These are phyloP conservation scores for Heliconius ismenius DNA, from an alignment of 2,888 invertebrate genomes.

Conservation along the genomic window DNA sequence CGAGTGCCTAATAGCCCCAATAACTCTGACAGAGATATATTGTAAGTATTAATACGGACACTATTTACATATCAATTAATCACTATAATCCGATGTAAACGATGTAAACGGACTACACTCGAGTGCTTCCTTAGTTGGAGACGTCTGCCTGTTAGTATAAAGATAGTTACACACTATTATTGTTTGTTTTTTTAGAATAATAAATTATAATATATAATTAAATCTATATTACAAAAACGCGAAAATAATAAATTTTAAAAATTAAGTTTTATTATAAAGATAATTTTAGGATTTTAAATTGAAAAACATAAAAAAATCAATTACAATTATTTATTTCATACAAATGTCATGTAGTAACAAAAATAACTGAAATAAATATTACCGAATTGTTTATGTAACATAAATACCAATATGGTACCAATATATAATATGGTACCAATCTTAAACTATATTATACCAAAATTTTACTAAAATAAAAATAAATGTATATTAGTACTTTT, in stretches of 20 bases:
- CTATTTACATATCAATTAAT: conserved; percentile 48
- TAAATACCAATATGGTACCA: no score
- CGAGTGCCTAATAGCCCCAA: conserved; percentile 4
- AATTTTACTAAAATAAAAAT: not conserved
- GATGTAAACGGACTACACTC: conserved; percentile 53
- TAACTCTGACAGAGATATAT: conserved; percentile 30
- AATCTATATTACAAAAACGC: not conserved
- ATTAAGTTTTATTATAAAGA: not conserved
- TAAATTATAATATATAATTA: not conserved
- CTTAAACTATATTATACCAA: no score
- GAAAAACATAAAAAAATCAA: not conserved
- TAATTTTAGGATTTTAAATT: not conserved
- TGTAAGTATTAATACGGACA: conserved; percentile 33
- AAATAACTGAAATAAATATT: no score
- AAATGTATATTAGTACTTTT: no score
- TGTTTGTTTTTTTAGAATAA: not conserved
- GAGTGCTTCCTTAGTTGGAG: conserved; percentile 70
- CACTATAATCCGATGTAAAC: conserved; percentile 51
- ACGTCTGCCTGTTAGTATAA: conserved; percentile 46
- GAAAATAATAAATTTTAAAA: not conserved
- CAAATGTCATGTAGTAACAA: no score
- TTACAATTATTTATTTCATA: no score
- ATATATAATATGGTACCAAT: no score
- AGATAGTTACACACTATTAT: conserved; percentile 21
- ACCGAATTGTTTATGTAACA: no score